A percentile compares a stretch with the other conserved stretches of the same genome.
Evolutionary conservation across 2,113 vertebrate species (phyloP).

Genomic region (Octodon degus): DNA sequence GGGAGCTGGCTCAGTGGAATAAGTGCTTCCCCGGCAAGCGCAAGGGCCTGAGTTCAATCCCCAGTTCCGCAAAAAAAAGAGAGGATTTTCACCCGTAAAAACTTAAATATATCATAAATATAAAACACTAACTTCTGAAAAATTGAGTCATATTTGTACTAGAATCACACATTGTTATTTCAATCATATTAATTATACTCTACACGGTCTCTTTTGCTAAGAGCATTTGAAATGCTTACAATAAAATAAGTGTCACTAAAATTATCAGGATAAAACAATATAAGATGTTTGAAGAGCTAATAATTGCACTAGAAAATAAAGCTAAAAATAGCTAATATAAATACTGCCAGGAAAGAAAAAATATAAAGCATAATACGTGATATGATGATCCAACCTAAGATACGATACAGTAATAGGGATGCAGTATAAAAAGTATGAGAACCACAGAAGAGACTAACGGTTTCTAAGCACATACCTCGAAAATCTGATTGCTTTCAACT

Average conservation of each 20-base stretch:
- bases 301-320: not conserved
- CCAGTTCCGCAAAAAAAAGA: not conserved
- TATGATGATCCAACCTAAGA: not conserved
- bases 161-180: not conserved
- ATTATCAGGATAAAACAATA: not conserved
- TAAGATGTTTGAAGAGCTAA: not conserved
- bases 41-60: too few species aligned
- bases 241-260: slow-evolving; percentile 9
- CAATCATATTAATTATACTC: slow-evolving; percentile 21
- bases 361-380: not conserved
- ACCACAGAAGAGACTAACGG: not conserved
- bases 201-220: not conserved
- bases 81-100: not conserved
- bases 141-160: not conserved
- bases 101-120: not conserved
- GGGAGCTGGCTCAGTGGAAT: not conserved
- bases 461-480: slow-evolving; percentile 6
- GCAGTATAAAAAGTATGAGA: not conserved
- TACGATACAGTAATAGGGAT: not conserved
- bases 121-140: slow-evolving; percentile 2
- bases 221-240: not conserved
- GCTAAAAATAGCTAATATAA: not conserved
- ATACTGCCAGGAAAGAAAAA: not conserved
- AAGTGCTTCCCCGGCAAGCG: too few species aligned
- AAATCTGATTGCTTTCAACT: slow-evolving; percentile 13